Conservation (phyloP, 2,113 vertebrate genomes). For the Pedetes capensis region DNA sequence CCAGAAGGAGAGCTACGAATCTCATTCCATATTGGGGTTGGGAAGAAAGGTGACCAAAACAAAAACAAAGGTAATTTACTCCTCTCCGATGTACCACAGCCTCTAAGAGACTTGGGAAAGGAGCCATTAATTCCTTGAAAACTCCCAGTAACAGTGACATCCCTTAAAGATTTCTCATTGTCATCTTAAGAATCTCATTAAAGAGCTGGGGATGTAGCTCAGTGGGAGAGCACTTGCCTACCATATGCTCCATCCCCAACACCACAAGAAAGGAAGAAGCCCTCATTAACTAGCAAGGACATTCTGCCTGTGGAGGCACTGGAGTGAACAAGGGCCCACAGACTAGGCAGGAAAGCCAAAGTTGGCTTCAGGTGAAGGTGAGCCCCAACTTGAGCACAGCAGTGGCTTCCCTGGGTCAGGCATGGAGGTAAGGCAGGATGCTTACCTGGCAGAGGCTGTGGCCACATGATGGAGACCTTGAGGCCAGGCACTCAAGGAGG, state of each 20-base stretch:
- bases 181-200: not conserved
- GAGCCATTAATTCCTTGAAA: not conserved
- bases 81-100: not conserved
- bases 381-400: not conserved
- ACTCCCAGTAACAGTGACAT: not conserved
- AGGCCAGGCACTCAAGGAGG: not conserved
- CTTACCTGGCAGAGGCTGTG: not conserved
- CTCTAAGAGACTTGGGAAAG: not conserved
- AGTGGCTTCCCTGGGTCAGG: not conserved
- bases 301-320: not conserved
- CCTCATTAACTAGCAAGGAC: not conserved
- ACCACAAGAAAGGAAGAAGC: not conserved
- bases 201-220: not conserved
- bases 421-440: not conserved
- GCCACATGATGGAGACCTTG: not conserved
- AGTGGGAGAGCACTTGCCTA: not conserved
- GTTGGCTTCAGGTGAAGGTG: not conserved
- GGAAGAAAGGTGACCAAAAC: not conserved
- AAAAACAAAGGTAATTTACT: slow-evolving; percentile 1
- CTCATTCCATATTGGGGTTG: not conserved
- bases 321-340: not conserved
- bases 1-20: not conserved
- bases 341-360: not conserved
- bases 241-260: not conserved
- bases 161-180: not conserved